These are phyloP conservation scores for Centropus bengalensis DNA, from an alignment of 2,113 vertebrate species.

Conservation along the genomic window DNA sequence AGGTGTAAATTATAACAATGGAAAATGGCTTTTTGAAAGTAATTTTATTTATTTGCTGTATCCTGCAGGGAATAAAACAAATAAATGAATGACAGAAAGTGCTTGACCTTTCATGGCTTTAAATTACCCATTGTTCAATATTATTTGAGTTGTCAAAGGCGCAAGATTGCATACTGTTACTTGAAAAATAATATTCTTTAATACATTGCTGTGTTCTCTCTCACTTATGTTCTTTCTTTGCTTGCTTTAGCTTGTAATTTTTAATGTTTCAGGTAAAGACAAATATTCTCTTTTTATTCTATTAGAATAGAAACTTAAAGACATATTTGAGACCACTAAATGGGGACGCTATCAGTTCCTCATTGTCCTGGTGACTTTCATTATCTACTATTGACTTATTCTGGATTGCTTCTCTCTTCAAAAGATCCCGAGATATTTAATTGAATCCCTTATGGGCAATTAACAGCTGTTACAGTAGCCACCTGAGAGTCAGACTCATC, in stretches of 20 bases:
- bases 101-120: neutral
- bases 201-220: neutral
- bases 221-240: neutral
- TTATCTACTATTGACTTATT: neutral
- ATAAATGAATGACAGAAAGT: neutral
- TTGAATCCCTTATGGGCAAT: neutral
- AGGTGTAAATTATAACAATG: neutral
- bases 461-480: neutral
- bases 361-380: neutral
- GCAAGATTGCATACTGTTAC: neutral
- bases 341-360: neutral
- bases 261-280: neutral
- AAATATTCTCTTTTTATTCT: neutral
- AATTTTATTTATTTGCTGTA: neutral
- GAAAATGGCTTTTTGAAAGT: constrained; percentile 10
- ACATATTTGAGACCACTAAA: neutral
- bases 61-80: neutral
- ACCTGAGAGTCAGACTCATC: neutral
- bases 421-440: neutral
- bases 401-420: neutral
- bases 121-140: constrained; percentile 9
- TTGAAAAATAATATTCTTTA: neutral
- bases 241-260: neutral
- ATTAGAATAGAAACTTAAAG: neutral
- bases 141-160: neutral